Conservation (phyloP, 2,888 invertebrate genomes). For the Caenorhabditis imperialis region DNA sequence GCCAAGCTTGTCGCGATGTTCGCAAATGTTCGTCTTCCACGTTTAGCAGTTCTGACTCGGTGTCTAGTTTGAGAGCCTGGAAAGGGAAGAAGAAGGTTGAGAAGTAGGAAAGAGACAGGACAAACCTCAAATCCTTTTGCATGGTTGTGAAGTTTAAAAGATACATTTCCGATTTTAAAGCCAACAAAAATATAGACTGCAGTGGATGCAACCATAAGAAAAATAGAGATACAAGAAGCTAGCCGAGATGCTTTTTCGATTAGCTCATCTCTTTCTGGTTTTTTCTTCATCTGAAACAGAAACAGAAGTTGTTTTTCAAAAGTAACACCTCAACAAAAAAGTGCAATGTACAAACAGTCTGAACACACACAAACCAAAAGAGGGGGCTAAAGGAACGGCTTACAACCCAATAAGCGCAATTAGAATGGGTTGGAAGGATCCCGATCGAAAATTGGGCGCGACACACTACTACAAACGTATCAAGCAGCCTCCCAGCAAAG, state of each 20-base stretch:
- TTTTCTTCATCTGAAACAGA: conserved; percentile 50
- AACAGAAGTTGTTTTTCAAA: conserved; percentile 1
- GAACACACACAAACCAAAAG: conserved; percentile 8
- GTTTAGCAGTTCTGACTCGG: conserved; percentile 24
- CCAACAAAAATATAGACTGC: conserved; percentile 41
- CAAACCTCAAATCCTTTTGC: conserved; percentile 37
- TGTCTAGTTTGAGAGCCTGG: conserved; percentile 14
- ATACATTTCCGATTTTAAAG: conserved; percentile 25
- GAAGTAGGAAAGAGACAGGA: background rate
- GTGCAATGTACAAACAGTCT: conserved; percentile 1
- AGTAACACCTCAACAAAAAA: background rate
- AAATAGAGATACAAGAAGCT: conserved; percentile 54
- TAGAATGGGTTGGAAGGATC: conserved; percentile 36
- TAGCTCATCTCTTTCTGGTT: conserved; percentile 40
- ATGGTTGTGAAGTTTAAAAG: conserved; percentile 21
- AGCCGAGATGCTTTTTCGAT: conserved; percentile 42
- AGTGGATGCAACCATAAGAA: conserved; percentile 37
- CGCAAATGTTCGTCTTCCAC: conserved; percentile 50
- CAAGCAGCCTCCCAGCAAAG: conserved; percentile 39
- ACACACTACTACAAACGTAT: conserved; percentile 53
- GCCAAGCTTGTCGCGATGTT: conserved; percentile 47
- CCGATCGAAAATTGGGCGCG: conserved; percentile 52
- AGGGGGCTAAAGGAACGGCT: conserved; percentile 36
- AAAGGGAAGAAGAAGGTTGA: conserved; percentile 1
- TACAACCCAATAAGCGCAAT: conserved; percentile 21